Evolutionary conservation across 2,113 vertebrate species (phyloP), one percentile per base, ranked within the genome.

Genomic region (Alethe diademata): DNA sequence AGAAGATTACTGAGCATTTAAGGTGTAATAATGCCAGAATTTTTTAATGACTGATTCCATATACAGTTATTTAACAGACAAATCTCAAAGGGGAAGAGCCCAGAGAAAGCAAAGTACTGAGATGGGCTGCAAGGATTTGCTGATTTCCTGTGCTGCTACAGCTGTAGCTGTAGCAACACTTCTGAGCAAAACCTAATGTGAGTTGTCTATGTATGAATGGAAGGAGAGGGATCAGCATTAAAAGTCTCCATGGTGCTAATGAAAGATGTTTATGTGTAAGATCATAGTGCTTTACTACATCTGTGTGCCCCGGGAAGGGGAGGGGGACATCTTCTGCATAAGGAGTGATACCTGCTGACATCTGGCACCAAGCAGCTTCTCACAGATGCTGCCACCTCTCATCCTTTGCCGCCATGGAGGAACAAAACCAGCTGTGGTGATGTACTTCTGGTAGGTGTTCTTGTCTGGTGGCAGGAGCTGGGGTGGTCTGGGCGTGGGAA

Each of bases 321-420:
- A 11, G 5, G 47, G 28, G 60, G 26, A 26, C 24, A 4, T 24
- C 16, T 8, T 4, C 29, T 84, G 20, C 8, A 0, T 4, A 11
- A 78, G 36, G 7, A 22, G 12, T 36, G 57, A 2, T 24, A 9
- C 0, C 51, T 58, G 13, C 51, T 45, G n/a, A 2, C 10, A 8
- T 24, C 6, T 36, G 45, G 40, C 8, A 31, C n/a, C n/a, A 15
- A 62, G 51, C 45, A 40, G 28, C 42, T 53, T 2, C 23, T 48
- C 7, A 1, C 38, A 26, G 53, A 17, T 12, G 4, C 43, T 0
- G 1, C 24, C 2, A 2, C 0, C 38, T 38, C 38, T 38, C 38
- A 0, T 67, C 22, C 19, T 10, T 33, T 42, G 50, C 25, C 19
- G 26, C 9, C 35, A 5, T 0, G 0, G 29, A 18, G 56, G 40